These are phyloP conservation scores for Coelogynopora nodosa DNA, from an alignment of 2,888 invertebrate species.

Conservation along the genomic window DNA sequence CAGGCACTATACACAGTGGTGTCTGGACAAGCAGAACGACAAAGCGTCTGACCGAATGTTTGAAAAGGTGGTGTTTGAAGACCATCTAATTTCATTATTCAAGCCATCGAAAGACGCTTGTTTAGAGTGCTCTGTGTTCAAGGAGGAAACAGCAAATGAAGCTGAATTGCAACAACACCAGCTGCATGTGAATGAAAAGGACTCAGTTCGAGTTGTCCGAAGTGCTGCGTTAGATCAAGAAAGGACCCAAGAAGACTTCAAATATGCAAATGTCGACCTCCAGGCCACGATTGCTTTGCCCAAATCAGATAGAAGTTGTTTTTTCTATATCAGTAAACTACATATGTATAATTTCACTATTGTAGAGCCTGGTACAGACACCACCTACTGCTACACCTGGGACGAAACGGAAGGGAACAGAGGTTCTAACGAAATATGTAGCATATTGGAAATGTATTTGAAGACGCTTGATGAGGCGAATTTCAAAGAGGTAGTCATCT, in stretches of 20 bases:
- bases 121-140: not conserved
- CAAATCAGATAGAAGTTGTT: not conserved
- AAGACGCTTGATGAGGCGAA: not conserved
- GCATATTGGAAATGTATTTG: not conserved
- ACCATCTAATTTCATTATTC: not conserved
- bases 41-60: not conserved
- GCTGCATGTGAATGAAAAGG: not conserved
- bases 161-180: not conserved
- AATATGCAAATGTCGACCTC: not conserved
- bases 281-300: too few relatives aligned
- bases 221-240: not conserved
- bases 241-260: not conserved
- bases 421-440: not conserved
- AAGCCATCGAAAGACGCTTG: not conserved
- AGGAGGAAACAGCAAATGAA: not conserved
- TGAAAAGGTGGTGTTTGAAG: not conserved
- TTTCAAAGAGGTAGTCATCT: not conserved
- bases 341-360: not conserved
- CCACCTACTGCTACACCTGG: not conserved
- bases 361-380: not conserved
- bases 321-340: conserved; percentile 7
- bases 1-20: not conserved
- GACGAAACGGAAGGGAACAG: not conserved
- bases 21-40: not conserved
- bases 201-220: not conserved